phyloP scores from a whole-genome alignment of 2,888 invertebrate species.

The Agrochola lychnidis region DNA sequence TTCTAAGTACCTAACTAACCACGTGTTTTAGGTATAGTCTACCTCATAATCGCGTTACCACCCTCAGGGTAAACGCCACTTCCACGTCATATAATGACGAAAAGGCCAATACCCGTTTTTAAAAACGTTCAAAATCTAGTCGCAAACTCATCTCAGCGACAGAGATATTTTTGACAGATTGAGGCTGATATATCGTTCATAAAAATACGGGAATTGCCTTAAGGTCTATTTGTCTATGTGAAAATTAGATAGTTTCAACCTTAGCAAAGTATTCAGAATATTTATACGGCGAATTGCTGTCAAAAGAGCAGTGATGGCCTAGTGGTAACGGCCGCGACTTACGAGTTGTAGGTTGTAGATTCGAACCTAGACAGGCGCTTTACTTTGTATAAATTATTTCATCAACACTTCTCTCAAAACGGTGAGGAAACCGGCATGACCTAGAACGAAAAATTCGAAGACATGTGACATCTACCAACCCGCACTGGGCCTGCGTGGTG shows the following conservation, averaged over 20 bases:
- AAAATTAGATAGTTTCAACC: not conserved
- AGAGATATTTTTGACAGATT: not conserved
- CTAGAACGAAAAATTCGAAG: no score
- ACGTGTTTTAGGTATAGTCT: conserved; percentile 15
- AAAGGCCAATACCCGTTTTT: not conserved
- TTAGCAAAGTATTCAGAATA: not conserved
- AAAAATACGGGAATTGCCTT: not conserved
- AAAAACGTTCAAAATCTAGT: not conserved
- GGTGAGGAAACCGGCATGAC: no score
- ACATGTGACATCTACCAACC: no score
- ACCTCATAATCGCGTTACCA: not conserved
- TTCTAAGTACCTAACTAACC: conserved; percentile 30
- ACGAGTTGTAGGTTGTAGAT: no score
- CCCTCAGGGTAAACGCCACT: not conserved
- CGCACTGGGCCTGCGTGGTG: no score
- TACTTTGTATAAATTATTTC: no score
- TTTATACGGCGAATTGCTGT: not conserved
- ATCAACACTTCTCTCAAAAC: no score
- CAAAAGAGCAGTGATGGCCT: no score
- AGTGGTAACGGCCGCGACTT: no score
- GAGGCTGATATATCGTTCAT: not conserved
- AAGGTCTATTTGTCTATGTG: not conserved
- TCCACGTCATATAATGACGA: not conserved
- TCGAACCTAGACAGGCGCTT: no score
- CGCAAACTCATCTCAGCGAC: not conserved